Evolutionary conservation across 2,888 invertebrate genomes (phyloP), one percentile per base, ranked within the genome.

Genomic region (Encarsia formosa): DNA sequence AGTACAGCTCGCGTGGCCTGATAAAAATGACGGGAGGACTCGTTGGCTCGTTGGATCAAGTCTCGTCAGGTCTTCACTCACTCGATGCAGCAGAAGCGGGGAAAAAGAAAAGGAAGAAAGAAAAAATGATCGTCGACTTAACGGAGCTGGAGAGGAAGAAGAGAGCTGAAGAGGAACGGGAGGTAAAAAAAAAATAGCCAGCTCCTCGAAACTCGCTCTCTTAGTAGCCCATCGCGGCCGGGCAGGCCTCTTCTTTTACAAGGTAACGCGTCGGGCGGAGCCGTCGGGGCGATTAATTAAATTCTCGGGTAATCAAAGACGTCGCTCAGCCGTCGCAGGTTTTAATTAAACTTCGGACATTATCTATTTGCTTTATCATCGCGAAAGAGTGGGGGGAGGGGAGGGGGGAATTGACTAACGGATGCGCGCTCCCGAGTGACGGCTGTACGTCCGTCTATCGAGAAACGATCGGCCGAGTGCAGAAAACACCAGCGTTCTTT

Each of bases 281-380:
- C 52, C 46, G 39, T 49, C 52, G 66, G n/a, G 65, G 69, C 71
- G 72, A 73, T 73, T 73, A 73, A 73, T 73, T 73, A 72, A 73
- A 73, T 73, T 73, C 73, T 72, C 70, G 70, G 65, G 67, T 73
- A 71, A 73, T 73, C 72, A 73, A 73, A 73, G 71, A 69, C 68
- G 73, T 73, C 73, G 70, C 67, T 73, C 73, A 73, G 67, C 69
- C 69, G 70, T 73, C 73, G n/a, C n/a, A 66, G 69, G 69, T 73
- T 73, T 73, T 73, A 73, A 73, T 73, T 72, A 73, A 73, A 73
- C 66, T 73, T 73, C 65, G 67, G 69, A 72, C 71, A 72, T 73
- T 73, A 73, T 73, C 73, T 71, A 73, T 73, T 73, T 73, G 73
- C 73, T 72, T 71, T 70, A 72, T 73, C 72, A 71, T 72, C 69